Evolutionary conservation across 2,797 vertebrate species (phyloP), one percentile per base, ranked within the genome.

Genomic region (Malurus leucopterus): DNA sequence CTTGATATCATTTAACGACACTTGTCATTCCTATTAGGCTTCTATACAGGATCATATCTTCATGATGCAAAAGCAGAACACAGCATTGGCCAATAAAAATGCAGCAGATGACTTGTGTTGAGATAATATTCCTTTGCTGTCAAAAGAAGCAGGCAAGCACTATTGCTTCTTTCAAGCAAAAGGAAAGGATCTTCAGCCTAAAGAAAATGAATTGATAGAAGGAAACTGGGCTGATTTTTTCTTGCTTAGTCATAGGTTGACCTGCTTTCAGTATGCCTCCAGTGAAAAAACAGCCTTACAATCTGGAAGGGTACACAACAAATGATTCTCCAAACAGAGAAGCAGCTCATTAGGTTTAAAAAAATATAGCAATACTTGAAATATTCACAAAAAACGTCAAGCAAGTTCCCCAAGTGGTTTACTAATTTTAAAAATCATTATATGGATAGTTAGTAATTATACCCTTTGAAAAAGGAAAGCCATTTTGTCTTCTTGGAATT

Each of bases 161-260:
- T 81, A 46, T 26, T 87, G n/a, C 40, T 73, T 83, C 70, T 76
- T 90, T 89, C 46, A 86, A 75, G 24, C 0, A 8, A 63, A 86
- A 93, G 27, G 19, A 57, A 9, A 84, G 30, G 30, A 46, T 55
- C 32, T 69, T 85, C 67, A 84, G 61, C 23, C 57, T 78, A 55
- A 72, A 91, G 44, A 94, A 84, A 93, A 89, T 14, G 1, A 53
- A 70, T 6, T 89, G 76, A 73, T 46, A 79, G 53, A 83, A 87
- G 6, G 36, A 88, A 85, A 89, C 21, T 38, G 34, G 29, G 19
- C 6, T 78, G 73, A 92, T 81, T 84, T 89, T 61, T 88, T 91
- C 50, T 68, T 91, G 89, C 47, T 89, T 92, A 89, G 86, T 85
- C 81, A 93, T 50, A 72, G 67, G 53, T 36, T 72, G 32, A 57